Evolutionary conservation across 1,140 invertebrate genomes (phyloP).

Genomic region (Brachionus manjavacas): DNA sequence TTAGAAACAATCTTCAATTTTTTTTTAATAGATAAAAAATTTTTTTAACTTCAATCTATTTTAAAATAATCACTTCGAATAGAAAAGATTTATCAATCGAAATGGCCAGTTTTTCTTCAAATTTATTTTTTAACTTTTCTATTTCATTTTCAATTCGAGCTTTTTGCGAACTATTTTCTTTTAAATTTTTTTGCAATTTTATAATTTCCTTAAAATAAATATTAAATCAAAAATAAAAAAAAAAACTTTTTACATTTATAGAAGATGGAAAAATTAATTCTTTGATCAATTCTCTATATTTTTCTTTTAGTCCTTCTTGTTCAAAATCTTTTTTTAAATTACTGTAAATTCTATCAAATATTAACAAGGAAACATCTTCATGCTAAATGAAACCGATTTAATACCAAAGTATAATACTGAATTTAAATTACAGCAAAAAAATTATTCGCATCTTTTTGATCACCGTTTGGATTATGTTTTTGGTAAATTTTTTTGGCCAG

Average conservation of each 20-base stretch:
- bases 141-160: background rate
- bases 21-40: background rate
- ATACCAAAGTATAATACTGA: background rate
- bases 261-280: conserved; percentile 53
- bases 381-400: conserved; percentile 51
- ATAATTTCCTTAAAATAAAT: background rate
- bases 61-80: background rate
- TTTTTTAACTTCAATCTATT: background rate
- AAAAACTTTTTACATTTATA: background rate
- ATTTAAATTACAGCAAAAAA: background rate
- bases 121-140: background rate
- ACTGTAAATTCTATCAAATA: conserved; percentile 59
- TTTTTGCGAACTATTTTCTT: background rate
- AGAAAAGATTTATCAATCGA: background rate
- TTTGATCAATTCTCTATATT: conserved; percentile 57
- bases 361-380: conserved; percentile 57
- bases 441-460: background rate
- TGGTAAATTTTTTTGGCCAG: conserved; percentile 37
- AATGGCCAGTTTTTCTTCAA: background rate
- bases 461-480: conserved; percentile 9
- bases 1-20: conserved; percentile 64
- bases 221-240: background rate
- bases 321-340: conserved; percentile 52
- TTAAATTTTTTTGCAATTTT: background rate
- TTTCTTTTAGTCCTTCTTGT: conserved; percentile 46